Evolutionary conservation across 2,888 invertebrate genomes (phyloP).

Genomic region (Mesopsocus fuscifrons): DNA sequence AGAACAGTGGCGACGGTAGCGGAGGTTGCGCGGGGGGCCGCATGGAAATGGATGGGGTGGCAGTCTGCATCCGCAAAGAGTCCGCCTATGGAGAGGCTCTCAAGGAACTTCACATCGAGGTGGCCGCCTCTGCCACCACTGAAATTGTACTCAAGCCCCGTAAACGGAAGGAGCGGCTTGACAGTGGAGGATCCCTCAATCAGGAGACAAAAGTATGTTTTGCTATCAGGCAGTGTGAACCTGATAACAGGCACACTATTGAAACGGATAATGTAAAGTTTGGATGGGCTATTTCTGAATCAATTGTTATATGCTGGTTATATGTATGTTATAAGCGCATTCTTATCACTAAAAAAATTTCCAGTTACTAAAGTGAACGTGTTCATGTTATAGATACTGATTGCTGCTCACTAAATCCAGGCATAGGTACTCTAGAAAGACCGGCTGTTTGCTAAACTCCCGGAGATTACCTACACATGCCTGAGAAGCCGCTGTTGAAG

Average conservation of each 20-base stretch:
- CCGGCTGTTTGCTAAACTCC: too few species aligned
- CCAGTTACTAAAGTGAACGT: too few species aligned
- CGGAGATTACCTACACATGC: too few species aligned
- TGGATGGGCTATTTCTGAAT: background rate
- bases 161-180: constrained; percentile 42
- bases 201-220: constrained; percentile 41
- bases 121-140: constrained; percentile 4
- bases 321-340: too few species aligned
- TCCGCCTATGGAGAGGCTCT: constrained; percentile 5
- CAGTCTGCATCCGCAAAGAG: constrained; percentile 2
- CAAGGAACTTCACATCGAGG: constrained; percentile 5
- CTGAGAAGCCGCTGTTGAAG: too few species aligned
- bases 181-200: constrained; percentile 34
- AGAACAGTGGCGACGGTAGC: background rate
- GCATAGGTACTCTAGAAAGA: too few species aligned
- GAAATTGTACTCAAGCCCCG: constrained; percentile 24
- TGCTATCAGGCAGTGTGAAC: too few species aligned
- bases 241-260: too few species aligned
- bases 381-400: too few species aligned
- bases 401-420: too few species aligned
- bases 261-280: too few species aligned
- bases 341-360: too few species aligned
- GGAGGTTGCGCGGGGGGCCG: background rate
- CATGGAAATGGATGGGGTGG: background rate
- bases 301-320: background rate